Evolutionary conservation across 2,888 invertebrate species (phyloP).

Genomic region (Clivina fossor): DNA sequence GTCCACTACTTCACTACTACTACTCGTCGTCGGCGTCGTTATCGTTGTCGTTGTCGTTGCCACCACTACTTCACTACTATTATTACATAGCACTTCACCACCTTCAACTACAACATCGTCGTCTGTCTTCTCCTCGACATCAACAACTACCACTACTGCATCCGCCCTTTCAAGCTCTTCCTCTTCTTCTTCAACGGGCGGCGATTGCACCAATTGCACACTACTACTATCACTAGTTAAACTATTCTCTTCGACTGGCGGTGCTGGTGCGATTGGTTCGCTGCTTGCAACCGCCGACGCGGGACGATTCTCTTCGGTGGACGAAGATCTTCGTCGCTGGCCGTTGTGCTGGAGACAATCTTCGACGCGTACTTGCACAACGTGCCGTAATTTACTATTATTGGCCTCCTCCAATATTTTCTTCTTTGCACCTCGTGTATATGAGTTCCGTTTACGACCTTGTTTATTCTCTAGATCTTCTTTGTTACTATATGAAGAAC

Average conservation of each 20-base stretch:
- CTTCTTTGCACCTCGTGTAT: constrained; percentile 49
- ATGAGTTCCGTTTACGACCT: constrained; percentile 46
- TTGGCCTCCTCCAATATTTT: constrained; percentile 53
- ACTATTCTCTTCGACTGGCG: constrained; percentile 41
- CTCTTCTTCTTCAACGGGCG: constrained; percentile 42
- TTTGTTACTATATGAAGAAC: constrained; percentile 44
- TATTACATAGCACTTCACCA: constrained; percentile 44
- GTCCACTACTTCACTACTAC: constrained; percentile 57
- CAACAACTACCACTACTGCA: constrained; percentile 45
- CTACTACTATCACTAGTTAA: constrained; percentile 46
- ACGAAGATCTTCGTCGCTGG: constrained; percentile 38
- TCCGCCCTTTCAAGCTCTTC: constrained; percentile 42
- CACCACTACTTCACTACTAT: constrained; percentile 42
- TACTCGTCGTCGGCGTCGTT: too few relatives aligned
- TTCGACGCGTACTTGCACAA: constrained; percentile 51
- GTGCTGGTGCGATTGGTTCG: constrained; percentile 24
- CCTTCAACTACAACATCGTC: constrained; percentile 48
- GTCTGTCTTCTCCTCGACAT: constrained; percentile 51
- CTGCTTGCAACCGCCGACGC: constrained; percentile 13
- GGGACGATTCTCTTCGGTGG: constrained; percentile 4
- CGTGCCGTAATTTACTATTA: constrained; percentile 51
- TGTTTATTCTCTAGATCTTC: constrained; percentile 51
- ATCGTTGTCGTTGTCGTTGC: constrained; percentile 50
- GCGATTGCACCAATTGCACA: constrained; percentile 46
- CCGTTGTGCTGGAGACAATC: constrained; percentile 51